Evolutionary conservation across 2,113 vertebrate species (phyloP).

Genomic region (Gallinago media): DNA sequence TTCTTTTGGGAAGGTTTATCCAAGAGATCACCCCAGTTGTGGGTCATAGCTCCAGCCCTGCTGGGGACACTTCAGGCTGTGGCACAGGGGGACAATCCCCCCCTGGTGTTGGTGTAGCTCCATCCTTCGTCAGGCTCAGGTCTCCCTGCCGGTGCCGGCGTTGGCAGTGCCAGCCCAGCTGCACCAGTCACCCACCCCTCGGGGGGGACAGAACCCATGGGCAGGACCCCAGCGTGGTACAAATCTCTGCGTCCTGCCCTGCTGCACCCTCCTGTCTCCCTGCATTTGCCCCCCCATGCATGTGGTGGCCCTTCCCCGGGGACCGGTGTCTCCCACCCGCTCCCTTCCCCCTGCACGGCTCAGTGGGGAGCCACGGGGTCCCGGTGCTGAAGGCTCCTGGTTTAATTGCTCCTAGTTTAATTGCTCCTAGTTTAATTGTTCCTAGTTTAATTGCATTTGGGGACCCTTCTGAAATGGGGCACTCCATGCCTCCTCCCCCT

Average conservation of each 20-base stretch:
- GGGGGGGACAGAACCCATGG: background rate
- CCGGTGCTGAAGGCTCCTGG: background rate
- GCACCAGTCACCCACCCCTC: background rate
- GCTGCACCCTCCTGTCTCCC: accelerated
- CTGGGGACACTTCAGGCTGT: background rate
- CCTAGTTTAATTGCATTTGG: background rate
- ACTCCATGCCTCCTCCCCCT: accelerated
- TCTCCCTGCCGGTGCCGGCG: background rate
- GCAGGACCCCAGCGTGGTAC: accelerated
- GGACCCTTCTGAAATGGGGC: background rate
- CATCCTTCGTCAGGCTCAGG: background rate
- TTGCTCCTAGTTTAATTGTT: too few relatives aligned
- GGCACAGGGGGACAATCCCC: accelerated
- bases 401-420: too few relatives aligned
- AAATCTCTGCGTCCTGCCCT: background rate
- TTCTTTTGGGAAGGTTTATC: background rate
- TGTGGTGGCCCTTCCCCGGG: accelerated
- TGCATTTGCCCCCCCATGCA: background rate
- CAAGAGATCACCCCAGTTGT: too few relatives aligned
- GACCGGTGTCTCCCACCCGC: background rate
- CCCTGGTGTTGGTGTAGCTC: accelerated
- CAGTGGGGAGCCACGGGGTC: background rate
- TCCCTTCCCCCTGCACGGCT: background rate
- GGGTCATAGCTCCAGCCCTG: background rate
- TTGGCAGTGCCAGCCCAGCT: background rate